A percentile compares a stretch with the other conserved stretches of the same genome.
phyloP scores from a whole-genome alignment of 2,888 invertebrate species.

The Dasysyrphus albostriatus region DNA sequence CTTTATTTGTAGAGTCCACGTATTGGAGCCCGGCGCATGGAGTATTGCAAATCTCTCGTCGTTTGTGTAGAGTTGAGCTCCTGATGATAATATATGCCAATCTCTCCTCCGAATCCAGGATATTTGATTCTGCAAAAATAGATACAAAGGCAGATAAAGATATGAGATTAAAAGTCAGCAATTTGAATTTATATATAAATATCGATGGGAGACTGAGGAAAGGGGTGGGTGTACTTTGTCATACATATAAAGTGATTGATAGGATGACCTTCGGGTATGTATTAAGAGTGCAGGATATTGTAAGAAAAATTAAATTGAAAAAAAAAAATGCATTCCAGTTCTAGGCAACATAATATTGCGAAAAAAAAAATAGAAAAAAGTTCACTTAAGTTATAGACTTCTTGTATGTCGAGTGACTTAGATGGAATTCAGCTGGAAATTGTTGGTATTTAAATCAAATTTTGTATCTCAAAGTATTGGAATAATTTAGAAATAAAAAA shows the following conservation, averaged over 20 bases:
- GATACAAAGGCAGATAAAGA: conserved; percentile 53
- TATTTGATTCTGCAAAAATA: conserved; percentile 87
- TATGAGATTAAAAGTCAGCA: conserved; percentile 42
- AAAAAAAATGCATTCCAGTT: background rate
- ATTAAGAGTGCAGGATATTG: conserved; percentile 4
- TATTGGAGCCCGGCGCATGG: conserved; percentile 94
- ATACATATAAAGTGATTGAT: too few species aligned
- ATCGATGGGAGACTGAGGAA: background rate
- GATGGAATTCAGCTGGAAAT: background rate
- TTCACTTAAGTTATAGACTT: background rate
- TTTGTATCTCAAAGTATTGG: background rate
- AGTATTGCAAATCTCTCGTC: conserved; percentile 93
- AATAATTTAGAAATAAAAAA: background rate
- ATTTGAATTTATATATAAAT: conserved; percentile 32
- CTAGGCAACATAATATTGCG: conserved; percentile 15
- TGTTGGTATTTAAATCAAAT: background rate
- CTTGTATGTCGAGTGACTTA: background rate
- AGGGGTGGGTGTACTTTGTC: background rate
- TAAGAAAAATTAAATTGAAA: background rate
- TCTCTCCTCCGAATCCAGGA: conserved; percentile 96
- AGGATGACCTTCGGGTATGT: background rate
- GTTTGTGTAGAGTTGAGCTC: conserved; percentile 95
- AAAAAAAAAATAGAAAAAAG: background rate
- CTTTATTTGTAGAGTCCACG: conserved; percentile 97
- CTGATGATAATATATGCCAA: conserved; percentile 97